Conservation (phyloP, 2,888 invertebrate species). For the Pheosia tremula region DNA sequence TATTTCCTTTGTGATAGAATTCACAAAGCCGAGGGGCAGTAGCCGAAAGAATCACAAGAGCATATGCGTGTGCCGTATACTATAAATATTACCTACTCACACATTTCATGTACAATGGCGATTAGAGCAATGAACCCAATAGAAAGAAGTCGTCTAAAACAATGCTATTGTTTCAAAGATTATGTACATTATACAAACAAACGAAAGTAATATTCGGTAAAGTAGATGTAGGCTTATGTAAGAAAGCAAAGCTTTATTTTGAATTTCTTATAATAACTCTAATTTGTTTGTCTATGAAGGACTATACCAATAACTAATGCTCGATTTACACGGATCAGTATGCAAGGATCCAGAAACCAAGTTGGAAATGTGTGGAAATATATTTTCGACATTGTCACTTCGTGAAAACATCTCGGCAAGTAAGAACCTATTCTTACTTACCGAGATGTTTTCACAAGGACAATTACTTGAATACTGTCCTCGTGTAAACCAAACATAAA, state of each 20-base stretch:
- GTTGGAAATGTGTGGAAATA: no score
- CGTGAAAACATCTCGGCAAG: no score
- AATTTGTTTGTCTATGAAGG: conserved; percentile 13
- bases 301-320: conserved; percentile 7
- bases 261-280: no score
- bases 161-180: conserved; percentile 37
- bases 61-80: background rate
- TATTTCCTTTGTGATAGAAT: background rate
- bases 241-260: conserved; percentile 10
- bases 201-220: conserved; percentile 43
- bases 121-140: background rate
- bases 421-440: no score
- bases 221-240: conserved; percentile 35
- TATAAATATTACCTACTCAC: background rate
- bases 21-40: background rate
- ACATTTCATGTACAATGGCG: background rate
- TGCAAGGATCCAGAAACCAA: no score
- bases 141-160: conserved; percentile 21
- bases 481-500: no score
- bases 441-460: no score
- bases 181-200: conserved; percentile 29
- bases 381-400: no score
- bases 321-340: no score
- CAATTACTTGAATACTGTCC: no score
- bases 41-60: background rate